phyloP scores from a whole-genome alignment of 37 sponge, comb jelly and placozoan species.

The Crambe crambe region DNA sequence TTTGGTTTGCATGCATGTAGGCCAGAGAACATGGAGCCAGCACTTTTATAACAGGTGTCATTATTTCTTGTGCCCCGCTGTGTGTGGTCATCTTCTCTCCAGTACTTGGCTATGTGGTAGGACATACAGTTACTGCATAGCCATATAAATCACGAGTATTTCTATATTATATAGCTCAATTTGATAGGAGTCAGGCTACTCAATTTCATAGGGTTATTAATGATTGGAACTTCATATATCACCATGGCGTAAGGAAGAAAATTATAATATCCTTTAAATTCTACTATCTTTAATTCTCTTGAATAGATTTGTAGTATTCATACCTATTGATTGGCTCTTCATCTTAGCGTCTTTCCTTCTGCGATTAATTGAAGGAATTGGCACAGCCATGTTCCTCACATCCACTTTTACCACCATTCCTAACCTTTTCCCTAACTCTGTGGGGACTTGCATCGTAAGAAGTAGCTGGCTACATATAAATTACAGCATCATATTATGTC shows the following conservation, averaged over 20 bases:
- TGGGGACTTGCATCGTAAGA: conserved; percentile 25
- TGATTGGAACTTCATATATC: too few species aligned
- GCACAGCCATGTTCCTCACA: conserved; percentile 38
- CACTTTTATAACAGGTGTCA: conserved; percentile 17
- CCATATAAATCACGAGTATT: too few species aligned
- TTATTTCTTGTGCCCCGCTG: conserved; percentile 45
- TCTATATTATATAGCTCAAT: too few species aligned
- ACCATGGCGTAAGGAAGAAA: too few species aligned
- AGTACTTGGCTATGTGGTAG: conserved; percentile 47
- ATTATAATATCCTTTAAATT: too few species aligned
- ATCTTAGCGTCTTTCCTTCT: conserved; percentile 23
- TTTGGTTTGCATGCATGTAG: too few species aligned
- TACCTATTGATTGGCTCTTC: conserved; percentile 16
- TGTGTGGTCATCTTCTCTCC: conserved; percentile 51
- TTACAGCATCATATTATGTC: not conserved
- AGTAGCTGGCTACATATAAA: not conserved
- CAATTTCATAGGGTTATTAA: too few species aligned
- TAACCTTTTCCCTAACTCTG: conserved; percentile 9
- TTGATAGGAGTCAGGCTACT: too few species aligned
- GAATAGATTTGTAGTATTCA: not conserved
- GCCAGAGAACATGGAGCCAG: conserved; percentile 33
- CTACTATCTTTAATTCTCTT: too few species aligned
- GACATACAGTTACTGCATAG: not conserved
- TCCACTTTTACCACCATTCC: conserved; percentile 31
- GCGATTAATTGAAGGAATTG: conserved; percentile 44